phyloP scores from a whole-genome alignment of 2,113 vertebrate species.

The Oenanthe melanoleuca region DNA sequence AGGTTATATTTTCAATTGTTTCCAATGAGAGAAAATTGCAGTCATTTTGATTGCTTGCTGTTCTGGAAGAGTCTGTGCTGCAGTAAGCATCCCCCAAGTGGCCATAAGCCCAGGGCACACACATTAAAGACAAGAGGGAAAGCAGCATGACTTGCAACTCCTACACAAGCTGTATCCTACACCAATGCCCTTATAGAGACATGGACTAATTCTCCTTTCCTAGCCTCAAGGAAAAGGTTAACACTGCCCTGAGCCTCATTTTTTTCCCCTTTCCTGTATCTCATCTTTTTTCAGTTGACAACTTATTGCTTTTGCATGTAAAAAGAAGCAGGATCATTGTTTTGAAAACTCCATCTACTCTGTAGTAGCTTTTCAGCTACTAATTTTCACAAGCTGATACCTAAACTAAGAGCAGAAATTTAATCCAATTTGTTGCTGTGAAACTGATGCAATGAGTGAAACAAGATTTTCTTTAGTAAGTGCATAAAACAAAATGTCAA shows the following conservation, averaged over 20 bases:
- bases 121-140: background rate
- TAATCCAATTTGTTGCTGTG: background rate
- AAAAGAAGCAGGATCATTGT: background rate
- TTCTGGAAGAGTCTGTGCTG: background rate
- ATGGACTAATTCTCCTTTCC: background rate
- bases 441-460: background rate
- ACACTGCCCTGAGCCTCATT: background rate
- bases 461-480: background rate
- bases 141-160: background rate
- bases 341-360: background rate
- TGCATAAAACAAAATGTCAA: background rate
- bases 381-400: background rate
- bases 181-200: background rate
- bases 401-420: background rate
- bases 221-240: background rate
- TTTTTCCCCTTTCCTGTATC: background rate
- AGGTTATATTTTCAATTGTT: background rate
- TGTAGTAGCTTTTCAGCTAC: background rate
- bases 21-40: background rate
- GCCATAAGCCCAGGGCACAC: background rate
- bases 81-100: background rate
- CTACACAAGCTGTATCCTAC: background rate
- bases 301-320: background rate
- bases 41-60: background rate
- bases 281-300: background rate